These are phyloP conservation scores for Botia kubotai DNA, from an alignment of 2,797 vertebrate genomes.

Conservation along the genomic window DNA sequence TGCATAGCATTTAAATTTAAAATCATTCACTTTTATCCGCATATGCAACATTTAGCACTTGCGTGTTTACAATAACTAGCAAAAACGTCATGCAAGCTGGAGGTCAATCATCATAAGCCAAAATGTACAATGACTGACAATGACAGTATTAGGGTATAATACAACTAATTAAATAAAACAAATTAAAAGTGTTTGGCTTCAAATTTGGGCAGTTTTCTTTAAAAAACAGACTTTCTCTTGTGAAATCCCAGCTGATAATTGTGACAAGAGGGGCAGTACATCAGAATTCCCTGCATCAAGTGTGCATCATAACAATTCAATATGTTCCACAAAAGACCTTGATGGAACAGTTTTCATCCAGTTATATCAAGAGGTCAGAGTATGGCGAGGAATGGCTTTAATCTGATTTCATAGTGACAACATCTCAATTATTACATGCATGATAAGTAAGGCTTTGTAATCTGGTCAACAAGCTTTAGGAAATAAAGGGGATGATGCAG, in stretches of 20 bases:
- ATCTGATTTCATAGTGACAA: slow-evolving; percentile 65
- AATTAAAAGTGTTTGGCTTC: slow-evolving; percentile 16
- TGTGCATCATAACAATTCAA: slow-evolving; percentile 26
- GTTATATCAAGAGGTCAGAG: slow-evolving; percentile 63
- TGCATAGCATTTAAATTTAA: slow-evolving; percentile 44
- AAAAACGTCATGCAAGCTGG: slow-evolving; percentile 10
- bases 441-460: slow-evolving; percentile 77
- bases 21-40: slow-evolving; percentile 1
- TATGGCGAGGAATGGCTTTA: slow-evolving; percentile 72
- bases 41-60: slow-evolving; percentile 12
- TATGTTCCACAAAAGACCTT: slow-evolving; percentile 63
- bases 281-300: slow-evolving; percentile 36
- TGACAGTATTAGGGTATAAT: slow-evolving; percentile 8
- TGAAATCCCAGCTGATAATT: background rate
- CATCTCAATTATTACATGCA: slow-evolving; percentile 75
- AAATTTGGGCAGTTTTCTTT: slow-evolving; percentile 30
- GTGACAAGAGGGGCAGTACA: slow-evolving; percentile 38
- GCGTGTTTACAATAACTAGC: background rate
- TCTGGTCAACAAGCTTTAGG: slow-evolving; percentile 69
- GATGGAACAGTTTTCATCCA: slow-evolving; percentile 53
- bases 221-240: background rate
- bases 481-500: slow-evolving; percentile 60
- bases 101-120: background rate
- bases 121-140: background rate
- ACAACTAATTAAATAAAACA: slow-evolving; percentile 1